Percentiles rank a stretch among this genome's conserved stretches.
phyloP scores from a whole-genome alignment of 2,113 vertebrate genomes.

The Oreochromis aureus region DNA sequence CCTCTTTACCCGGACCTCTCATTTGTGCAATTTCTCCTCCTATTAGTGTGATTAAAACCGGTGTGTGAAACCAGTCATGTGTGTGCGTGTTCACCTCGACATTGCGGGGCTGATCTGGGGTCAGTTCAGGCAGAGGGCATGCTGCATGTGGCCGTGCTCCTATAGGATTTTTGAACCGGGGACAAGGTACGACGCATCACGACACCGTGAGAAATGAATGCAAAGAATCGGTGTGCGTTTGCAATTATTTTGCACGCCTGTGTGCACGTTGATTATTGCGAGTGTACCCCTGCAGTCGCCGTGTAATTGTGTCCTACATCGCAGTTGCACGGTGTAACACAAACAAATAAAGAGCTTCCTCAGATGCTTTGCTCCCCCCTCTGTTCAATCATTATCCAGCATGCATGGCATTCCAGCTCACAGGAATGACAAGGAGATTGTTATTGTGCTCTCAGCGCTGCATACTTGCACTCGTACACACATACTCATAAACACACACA shows the following conservation, averaged over 20 bases:
- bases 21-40: conserved; percentile 3
- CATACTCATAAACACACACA: conserved; percentile 9
- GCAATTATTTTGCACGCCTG: background rate
- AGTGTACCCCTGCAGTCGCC: conserved; percentile 5
- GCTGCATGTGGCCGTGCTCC: background rate
- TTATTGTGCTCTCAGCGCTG: conserved; percentile 69
- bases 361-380: conserved; percentile 44
- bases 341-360: conserved; percentile 73
- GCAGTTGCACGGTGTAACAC: conserved; percentile 48
- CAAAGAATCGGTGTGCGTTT: background rate
- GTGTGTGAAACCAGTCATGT: background rate
- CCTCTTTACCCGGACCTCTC: background rate
- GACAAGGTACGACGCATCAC: background rate
- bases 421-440: conserved; percentile 75
- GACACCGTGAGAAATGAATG: conserved; percentile 32
- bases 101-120: background rate
- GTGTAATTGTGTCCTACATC: conserved; percentile 53
- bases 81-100: background rate
- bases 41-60: conserved; percentile 10
- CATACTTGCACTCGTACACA: conserved; percentile 59
- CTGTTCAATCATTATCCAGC: conserved; percentile 66
- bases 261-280: background rate
- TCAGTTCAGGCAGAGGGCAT: conserved; percentile 17
- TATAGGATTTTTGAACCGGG: conserved; percentile 5
- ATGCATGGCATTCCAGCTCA: conserved; percentile 70